Evolutionary conservation across 1,140 invertebrate species (phyloP), one percentile per base, ranked within the genome.

Genomic region (Tetramorium parvispinum): DNA sequence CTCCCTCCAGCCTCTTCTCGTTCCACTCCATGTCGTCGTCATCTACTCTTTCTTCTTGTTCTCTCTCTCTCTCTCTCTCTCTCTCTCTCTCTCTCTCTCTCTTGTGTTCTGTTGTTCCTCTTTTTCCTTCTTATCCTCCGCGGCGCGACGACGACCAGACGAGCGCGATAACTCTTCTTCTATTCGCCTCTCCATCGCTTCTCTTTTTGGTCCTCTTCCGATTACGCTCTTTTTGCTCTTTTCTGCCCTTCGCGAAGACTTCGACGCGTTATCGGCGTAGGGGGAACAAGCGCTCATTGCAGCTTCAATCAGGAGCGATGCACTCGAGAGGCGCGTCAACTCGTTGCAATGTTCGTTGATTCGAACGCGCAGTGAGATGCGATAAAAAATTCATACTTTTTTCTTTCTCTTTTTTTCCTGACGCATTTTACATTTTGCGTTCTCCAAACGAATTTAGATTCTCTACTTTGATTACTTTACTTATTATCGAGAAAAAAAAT

Each of bases 171-270:
- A 90, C 76, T 89, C 85, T 90, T 86, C 71, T 86, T 78, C 76
- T 71, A 76, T 86, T 87, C 85, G 70, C 63, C 85, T 78, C 63
- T 83, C 46, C 43, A 46, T 24, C 81, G 55, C 87, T 85, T 71
- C 70, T 87, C 55, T 90, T 89, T 90, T 90, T 85, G 10, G 24
- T 83, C 53, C 66, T 82, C 77, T 89, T 85, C 73, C 78, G 71
- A 89, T 90, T 90, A 87, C 75, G 59, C 59, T 76, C 71, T 65
- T 66, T 85, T 85, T 79, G 21, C 83, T 40, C 87, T 86, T 89
- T 85, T 90, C 89, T 65, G 88, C 88, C 86, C 86, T 90, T 65
- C 88, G 81, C 68, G 70, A 82, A 91, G 88, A 65, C 88, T 83
- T 85, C 76, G 81, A 40, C 70, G 75, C 40, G 71, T 88, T 90